Conservation (phyloP, 2,797 vertebrate species). For the Bradypus variegatus region DNA sequence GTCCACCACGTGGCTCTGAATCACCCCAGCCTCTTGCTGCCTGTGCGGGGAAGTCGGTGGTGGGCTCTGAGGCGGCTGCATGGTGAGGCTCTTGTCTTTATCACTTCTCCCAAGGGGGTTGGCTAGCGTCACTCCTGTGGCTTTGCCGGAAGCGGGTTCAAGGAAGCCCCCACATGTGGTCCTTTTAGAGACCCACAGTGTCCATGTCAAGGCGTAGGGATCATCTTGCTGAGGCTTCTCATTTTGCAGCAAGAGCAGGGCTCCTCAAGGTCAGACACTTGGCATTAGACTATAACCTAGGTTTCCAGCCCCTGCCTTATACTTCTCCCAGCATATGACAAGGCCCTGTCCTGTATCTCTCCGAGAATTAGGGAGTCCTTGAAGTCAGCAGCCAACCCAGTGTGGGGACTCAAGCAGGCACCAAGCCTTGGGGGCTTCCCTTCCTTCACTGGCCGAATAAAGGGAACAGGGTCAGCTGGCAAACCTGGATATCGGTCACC, state of each 20-base stretch:
- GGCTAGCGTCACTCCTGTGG: background rate
- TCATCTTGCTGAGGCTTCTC: background rate
- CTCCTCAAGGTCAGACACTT: background rate
- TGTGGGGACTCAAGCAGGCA: background rate
- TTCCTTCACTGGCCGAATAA: background rate
- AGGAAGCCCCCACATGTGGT: fast-evolving
- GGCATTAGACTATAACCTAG: background rate
- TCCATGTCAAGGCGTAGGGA: background rate
- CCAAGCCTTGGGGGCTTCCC: background rate
- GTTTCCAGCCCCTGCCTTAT: background rate
- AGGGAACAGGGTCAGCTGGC: background rate
- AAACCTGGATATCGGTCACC: background rate
- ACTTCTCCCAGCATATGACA: background rate
- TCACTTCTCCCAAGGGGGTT: background rate
- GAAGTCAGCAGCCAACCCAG: background rate
- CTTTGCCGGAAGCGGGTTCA: background rate
- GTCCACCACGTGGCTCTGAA: fast-evolving
- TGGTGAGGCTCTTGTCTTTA: background rate
- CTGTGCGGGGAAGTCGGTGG: background rate
- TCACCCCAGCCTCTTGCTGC: background rate
- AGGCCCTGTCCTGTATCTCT: background rate
- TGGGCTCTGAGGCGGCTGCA: background rate
- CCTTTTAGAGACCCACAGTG: background rate
- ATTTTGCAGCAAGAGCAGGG: too few species aligned
- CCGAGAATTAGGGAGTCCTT: background rate